Conservation (phyloP, 1,140 invertebrate genomes). For the Lordiphosa collinella region DNA sequence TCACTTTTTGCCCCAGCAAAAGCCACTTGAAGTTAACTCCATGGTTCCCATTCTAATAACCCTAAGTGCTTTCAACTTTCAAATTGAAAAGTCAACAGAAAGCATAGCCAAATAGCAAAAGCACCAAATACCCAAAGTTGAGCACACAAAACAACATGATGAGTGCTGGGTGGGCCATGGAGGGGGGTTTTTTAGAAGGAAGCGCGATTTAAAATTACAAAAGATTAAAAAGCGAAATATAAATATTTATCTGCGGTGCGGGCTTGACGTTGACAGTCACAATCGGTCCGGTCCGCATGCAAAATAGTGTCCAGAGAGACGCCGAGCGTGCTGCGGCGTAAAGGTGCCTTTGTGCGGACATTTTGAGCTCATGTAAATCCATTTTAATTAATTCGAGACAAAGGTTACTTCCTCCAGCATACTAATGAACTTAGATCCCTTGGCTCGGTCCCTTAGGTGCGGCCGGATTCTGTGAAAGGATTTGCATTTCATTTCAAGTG, state of each 20-base stretch:
- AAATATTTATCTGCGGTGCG: constrained; percentile 74
- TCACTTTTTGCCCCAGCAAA: constrained; percentile 9
- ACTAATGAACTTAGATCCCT: constrained; percentile 54
- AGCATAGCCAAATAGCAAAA: constrained; percentile 67
- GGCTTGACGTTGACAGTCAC: constrained; percentile 34
- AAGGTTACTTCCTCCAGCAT: constrained; percentile 71
- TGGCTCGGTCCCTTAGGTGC: constrained; percentile 33
- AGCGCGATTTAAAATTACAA: constrained; percentile 74
- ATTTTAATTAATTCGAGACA: constrained; percentile 78
- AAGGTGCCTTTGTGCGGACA: constrained; percentile 70
- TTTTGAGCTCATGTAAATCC: constrained; percentile 77
- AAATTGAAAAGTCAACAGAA: constrained; percentile 76
- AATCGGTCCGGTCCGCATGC: constrained; percentile 40
- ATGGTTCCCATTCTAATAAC: constrained; percentile 68
- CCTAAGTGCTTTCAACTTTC: constrained; percentile 75
- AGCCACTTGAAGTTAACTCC: constrained; percentile 60
- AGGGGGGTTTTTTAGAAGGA: constrained; percentile 6
- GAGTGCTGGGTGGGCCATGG: background rate
- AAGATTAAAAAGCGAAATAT: constrained; percentile 78
- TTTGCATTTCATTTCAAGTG: constrained; percentile 72
- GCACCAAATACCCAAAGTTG: constrained; percentile 55
- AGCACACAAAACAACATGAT: constrained; percentile 36
- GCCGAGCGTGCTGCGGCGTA: constrained; percentile 18
- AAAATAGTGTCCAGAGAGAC: constrained; percentile 35
- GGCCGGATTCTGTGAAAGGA: constrained; percentile 62